phyloP scores from a whole-genome alignment of 2,888 invertebrate genomes.

The Aleiodes alternator region DNA sequence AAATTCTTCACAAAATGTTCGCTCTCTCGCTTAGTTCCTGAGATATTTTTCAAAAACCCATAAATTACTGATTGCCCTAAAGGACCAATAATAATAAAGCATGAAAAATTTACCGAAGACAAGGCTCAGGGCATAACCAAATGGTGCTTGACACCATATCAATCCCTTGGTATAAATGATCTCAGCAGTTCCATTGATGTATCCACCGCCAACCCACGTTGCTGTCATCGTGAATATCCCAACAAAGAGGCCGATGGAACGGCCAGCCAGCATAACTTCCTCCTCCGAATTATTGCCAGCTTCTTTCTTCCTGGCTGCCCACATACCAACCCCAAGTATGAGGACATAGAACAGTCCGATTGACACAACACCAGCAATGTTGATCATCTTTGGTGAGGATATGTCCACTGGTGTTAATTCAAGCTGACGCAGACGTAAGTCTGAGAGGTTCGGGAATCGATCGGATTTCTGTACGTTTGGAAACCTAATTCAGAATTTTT shows the following conservation, averaged over 20 bases:
- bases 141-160: constrained; percentile 99
- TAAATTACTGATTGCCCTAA: too few relatives aligned
- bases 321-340: constrained; percentile 96
- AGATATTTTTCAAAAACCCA: too few relatives aligned
- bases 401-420: constrained; percentile 71
- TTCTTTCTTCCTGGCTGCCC: constrained; percentile 97
- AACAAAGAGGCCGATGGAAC: constrained; percentile 97
- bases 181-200: constrained; percentile 99
- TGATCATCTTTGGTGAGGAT: constrained; percentile 84
- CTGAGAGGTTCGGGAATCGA: constrained; percentile 69
- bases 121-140: constrained; percentile 97
- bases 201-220: constrained; percentile 99
- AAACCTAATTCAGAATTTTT: constrained; percentile 62
- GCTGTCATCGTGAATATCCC: constrained; percentile 99
- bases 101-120: constrained; percentile 85
- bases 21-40: too few relatives aligned
- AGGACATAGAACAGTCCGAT: constrained; percentile 97
- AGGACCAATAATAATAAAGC: neutral
- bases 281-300: constrained; percentile 93
- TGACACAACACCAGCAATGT: constrained; percentile 94
- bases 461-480: constrained; percentile 69
- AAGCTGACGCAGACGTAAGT: constrained; percentile 70
- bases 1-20: too few relatives aligned
- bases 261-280: constrained; percentile 98
- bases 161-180: constrained; percentile 94